Evolutionary conservation across 2,797 vertebrate species (phyloP).

Genomic region (Podarcis siculus): DNA sequence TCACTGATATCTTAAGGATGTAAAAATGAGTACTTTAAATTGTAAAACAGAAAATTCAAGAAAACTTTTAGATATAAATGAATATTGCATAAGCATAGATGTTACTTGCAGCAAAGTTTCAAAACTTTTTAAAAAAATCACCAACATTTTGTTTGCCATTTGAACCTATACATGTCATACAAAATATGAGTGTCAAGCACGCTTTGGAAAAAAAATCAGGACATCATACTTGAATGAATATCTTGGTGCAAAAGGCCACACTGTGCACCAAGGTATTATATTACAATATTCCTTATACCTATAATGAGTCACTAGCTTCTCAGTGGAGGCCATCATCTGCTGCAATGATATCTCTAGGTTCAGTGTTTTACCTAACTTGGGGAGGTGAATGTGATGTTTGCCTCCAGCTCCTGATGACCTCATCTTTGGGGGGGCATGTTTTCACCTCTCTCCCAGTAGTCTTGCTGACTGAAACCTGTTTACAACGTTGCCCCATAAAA

Average conservation of each 20-base stretch:
- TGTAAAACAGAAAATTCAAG: too few relatives aligned
- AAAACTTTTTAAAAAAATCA: slow-evolving; percentile 18
- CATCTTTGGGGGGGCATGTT: neutral
- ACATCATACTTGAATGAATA: slow-evolving; percentile 7
- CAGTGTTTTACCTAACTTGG: neutral
- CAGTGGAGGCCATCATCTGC: neutral
- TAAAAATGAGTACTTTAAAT: too few relatives aligned
- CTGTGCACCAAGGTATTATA: neutral
- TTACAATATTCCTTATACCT: neutral
- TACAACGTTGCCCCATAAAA: neutral
- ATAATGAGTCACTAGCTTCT: neutral
- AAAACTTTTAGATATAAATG: slow-evolving; percentile 2
- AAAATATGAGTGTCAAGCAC: slow-evolving; percentile 40
- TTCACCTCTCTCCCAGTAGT: neutral
- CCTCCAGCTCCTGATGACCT: neutral
- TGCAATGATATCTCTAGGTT: neutral
- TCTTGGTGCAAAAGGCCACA: neutral
- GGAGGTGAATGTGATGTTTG: neutral
- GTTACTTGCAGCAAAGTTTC: slow-evolving; percentile 42
- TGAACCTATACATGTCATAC: slow-evolving; percentile 34
- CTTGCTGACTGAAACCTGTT: neutral
- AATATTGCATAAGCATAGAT: slow-evolving; percentile 37
- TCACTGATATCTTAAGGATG: too few relatives aligned
- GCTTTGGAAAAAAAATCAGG: neutral
- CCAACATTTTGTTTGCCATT: slow-evolving; percentile 53